Evolutionary conservation across 2,888 invertebrate species (phyloP), one percentile per base, ranked within the genome.

Genomic region (Tyria jacobaeae): DNA sequence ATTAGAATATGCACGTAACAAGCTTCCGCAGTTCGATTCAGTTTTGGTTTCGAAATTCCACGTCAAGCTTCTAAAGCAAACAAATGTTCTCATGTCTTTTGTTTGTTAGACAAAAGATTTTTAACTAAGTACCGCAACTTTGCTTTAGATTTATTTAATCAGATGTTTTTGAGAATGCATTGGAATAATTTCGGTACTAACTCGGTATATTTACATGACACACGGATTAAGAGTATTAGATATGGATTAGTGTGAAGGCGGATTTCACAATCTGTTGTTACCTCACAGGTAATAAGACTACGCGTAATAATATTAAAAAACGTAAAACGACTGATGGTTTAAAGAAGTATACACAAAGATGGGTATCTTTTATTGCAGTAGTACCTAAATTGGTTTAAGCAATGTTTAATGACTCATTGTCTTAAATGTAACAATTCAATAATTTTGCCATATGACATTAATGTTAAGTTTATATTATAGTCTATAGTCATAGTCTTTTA

Each of bases 61-160:
- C 54, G 63, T 27, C 67, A 75, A 73, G 57, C 68, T 74, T 64
- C 44, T 61, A 49, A 68, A 62, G 25, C 55, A 74, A 79, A 76
- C 56, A 70, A 57, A 57, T 41, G 25, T 64, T 64, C 48, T 67
- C 57, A 50, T 56, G 52, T 66, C 59, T 56, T 65, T 74, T 77
- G 75, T 74, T 56, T 70, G 55, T 35, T 34, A 73, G 62, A 83
- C 83, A 84, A 84, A 81, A 78, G 79, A 74, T 78, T 79, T 80
- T 70, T 57, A 76, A 71, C 71, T 66, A 75, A 66, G 72, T 71
- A 62, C 69, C 74, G 71, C 73, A 79, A 80, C 78, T 81, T 72
- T 78, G 72, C 72, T 79, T 78, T 88, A 86, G 92, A 92, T 92
- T 92, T 92, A 89, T 92, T 92, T 90, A 82, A 85, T 85, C 92